A percentile compares a stretch with the other conserved stretches of the same genome.
phyloP scores from a whole-genome alignment of 2,113 vertebrate genomes.

The Cephalopholis sonnerati region DNA sequence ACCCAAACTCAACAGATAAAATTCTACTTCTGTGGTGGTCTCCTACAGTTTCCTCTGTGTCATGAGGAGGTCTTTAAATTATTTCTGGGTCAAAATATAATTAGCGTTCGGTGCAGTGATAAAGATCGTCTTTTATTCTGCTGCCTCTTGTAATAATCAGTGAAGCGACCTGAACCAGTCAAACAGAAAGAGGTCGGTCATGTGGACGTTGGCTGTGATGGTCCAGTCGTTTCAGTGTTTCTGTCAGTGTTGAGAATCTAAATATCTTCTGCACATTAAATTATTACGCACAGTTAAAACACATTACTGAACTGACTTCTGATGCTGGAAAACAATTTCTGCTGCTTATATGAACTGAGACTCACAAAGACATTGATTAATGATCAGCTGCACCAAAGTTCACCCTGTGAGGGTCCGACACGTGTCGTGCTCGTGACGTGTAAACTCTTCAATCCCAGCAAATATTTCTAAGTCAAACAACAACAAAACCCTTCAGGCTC shows the following conservation, averaged over 20 bases:
- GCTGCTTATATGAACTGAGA: too few species aligned
- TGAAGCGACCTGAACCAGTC: background rate
- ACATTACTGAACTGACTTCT: too few species aligned
- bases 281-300: too few species aligned
- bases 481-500: background rate
- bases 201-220: background rate
- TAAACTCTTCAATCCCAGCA: background rate
- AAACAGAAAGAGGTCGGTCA: background rate
- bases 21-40: background rate
- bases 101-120: background rate
- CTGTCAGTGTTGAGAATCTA: background rate
- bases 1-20: background rate
- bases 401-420: too few species aligned
- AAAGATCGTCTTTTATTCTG: background rate
- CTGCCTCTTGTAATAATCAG: background rate
- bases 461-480: background rate
- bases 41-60: background rate
- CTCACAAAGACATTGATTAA: too few species aligned
- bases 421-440: too few species aligned
- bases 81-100: constrained; percentile 10
- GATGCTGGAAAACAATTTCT: too few species aligned
- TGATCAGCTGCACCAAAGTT: too few species aligned
- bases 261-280: background rate
- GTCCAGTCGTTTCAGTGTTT: background rate
- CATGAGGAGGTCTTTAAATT: background rate